phyloP scores from a whole-genome alignment of 2,113 vertebrate genomes.

The Cyanocitta stelleri region DNA sequence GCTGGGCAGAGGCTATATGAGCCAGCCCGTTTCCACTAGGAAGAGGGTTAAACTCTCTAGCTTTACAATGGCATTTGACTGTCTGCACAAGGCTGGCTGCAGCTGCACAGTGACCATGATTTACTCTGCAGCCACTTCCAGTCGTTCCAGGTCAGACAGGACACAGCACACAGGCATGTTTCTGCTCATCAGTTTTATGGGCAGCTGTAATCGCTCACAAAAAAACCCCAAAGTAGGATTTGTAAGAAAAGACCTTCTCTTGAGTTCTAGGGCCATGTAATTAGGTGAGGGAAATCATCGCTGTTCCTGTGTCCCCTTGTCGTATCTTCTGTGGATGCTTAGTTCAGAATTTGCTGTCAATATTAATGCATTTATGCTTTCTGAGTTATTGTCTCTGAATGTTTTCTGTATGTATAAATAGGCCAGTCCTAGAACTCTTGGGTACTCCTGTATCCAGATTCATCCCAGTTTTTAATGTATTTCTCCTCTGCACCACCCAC shows the following conservation, averaged over 20 bases:
- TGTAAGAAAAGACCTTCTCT: neutral
- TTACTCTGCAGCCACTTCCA: neutral
- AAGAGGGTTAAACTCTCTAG: neutral
- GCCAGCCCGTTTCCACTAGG: neutral
- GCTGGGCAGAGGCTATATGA: neutral
- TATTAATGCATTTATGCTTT: neutral
- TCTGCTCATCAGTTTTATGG: neutral
- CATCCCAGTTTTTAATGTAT: neutral
- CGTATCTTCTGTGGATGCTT: neutral
- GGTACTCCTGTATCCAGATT: neutral
- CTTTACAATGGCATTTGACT: neutral
- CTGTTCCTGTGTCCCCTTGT: neutral
- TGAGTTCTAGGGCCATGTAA: neutral
- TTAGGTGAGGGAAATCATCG: neutral
- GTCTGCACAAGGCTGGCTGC: neutral
- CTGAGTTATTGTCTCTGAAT: neutral
- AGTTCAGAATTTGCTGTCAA: neutral
- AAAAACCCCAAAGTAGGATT: neutral
- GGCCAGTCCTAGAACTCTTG: neutral
- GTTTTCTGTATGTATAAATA: conserved; percentile 2
- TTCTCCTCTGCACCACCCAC: conserved; percentile 11
- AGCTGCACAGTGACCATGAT: neutral
- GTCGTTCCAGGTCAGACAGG: neutral
- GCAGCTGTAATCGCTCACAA: neutral
- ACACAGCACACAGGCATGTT: neutral